Evolutionary conservation across 2,888 invertebrate genomes (phyloP).

Genomic region (Ochropacha duplaris): DNA sequence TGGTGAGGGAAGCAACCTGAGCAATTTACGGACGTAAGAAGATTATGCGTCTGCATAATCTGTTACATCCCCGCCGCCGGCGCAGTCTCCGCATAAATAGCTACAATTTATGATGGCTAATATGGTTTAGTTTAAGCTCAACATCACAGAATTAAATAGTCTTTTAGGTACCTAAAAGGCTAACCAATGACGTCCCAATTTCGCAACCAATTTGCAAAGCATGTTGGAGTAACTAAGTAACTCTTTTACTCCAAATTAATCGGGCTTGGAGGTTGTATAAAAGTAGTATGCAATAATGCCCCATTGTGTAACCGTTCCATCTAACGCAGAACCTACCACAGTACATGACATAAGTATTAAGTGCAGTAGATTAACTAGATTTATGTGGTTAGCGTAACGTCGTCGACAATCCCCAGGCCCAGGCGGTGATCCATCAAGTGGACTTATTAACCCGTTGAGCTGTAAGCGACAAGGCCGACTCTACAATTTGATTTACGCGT

Average conservation of each 20-base stretch:
- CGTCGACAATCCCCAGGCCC: constrained; percentile 31
- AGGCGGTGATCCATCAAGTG: constrained; percentile 43
- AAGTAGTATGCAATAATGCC: background rate
- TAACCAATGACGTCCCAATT: constrained; percentile 8
- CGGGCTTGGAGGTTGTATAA: background rate
- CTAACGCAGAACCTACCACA: background rate
- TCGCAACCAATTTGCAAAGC: background rate
- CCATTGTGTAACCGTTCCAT: background rate
- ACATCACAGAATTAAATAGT: constrained; percentile 64
- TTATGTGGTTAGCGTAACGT: constrained; percentile 26
- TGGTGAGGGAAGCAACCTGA: constrained; percentile 50
- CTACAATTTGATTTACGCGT: constrained; percentile 65
- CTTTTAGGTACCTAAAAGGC: constrained; percentile 14
- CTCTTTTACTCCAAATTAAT: background rate
- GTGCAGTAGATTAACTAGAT: constrained; percentile 18
- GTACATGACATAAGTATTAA: background rate
- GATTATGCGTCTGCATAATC: constrained; percentile 61
- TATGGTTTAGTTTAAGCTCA: constrained; percentile 53
- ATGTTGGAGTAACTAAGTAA: background rate
- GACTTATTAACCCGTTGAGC: constrained; percentile 36
- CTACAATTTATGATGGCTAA: constrained; percentile 54
- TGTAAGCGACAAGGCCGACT: constrained; percentile 54
- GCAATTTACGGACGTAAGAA: constrained; percentile 73
- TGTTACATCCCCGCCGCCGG: constrained; percentile 41
- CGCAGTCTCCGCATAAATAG: constrained; percentile 59